phyloP scores from a whole-genome alignment of 2,113 vertebrate genomes.

The Axis porcinus region DNA sequence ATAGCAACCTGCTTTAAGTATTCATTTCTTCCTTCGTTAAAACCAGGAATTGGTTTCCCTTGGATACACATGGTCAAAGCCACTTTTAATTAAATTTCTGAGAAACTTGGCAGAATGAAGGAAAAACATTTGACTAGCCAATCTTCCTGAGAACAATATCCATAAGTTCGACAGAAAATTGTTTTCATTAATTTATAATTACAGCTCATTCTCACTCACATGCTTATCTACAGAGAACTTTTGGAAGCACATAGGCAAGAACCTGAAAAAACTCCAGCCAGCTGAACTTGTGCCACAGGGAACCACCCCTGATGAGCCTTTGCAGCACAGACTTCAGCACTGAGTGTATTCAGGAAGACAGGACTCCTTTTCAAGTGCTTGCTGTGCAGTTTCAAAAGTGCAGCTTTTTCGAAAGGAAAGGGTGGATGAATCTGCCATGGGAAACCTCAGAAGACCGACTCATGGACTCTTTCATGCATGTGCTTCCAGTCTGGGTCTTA shows the following conservation, averaged over 20 bases:
- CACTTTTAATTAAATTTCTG: constrained; percentile 71
- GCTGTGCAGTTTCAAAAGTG: not conserved
- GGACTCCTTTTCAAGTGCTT: not conserved
- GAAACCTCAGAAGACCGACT: not conserved
- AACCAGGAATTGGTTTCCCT: constrained; percentile 54
- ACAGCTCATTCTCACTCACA: not conserved
- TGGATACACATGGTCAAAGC: constrained; percentile 64
- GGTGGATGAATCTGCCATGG: not conserved
- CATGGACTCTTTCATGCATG: not conserved
- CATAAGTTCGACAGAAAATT: constrained; percentile 10
- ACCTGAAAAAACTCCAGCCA: not conserved
- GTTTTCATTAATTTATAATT: constrained; percentile 60
- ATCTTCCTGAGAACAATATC: constrained; percentile 30
- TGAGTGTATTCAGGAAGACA: not conserved
- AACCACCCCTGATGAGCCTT: not conserved
- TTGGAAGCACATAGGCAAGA: not conserved
- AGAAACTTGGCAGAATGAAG: constrained; percentile 47
- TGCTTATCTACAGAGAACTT: constrained; percentile 1
- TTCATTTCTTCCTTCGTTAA: constrained; percentile 57
- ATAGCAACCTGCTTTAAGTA: constrained; percentile 24
- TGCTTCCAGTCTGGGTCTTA: not conserved
- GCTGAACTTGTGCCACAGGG: not conserved
- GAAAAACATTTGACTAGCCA: constrained; percentile 30
- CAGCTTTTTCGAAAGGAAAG: not conserved
- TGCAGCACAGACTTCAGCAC: not conserved